phyloP scores from a whole-genome alignment of 2,113 vertebrate species.

The Microtus pennsylvanicus region DNA sequence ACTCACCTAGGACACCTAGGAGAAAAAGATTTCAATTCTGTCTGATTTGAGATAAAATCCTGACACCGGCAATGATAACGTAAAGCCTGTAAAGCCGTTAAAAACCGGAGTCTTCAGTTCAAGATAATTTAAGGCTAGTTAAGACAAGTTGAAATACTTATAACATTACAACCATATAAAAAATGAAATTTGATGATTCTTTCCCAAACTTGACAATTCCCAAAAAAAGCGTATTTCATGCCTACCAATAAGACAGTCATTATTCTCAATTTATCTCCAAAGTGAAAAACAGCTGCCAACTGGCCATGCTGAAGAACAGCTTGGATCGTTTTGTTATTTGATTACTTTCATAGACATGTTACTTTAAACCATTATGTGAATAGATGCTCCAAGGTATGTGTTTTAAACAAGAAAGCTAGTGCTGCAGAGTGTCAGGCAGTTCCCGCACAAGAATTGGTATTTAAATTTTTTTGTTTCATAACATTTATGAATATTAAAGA shows the following conservation, averaged over 20 bases:
- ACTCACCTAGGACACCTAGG: constrained; percentile 28
- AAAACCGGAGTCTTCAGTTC: constrained; percentile 13
- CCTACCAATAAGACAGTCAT: not conserved
- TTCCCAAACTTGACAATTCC: constrained; percentile 1
- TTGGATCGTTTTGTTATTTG: not conserved
- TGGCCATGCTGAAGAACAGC: not conserved
- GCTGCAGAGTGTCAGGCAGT: not conserved
- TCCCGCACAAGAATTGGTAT: constrained; percentile 14
- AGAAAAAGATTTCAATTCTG: constrained; percentile 34
- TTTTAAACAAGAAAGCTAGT: constrained; percentile 39
- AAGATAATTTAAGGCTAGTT: not conserved
- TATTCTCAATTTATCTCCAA: constrained; percentile 5
- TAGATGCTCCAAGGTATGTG: not conserved
- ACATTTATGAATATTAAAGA: constrained; percentile 43
- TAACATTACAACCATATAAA: not conserved
- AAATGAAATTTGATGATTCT: constrained; percentile 39
- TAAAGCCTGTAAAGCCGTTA: constrained; percentile 25
- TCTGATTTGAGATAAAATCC: constrained; percentile 45
- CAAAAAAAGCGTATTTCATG: not conserved
- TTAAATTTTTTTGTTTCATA: constrained; percentile 29
- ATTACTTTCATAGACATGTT: not conserved
- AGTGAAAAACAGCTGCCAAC: constrained; percentile 6
- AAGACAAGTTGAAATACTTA: not conserved
- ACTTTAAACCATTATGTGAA: constrained; percentile 42
- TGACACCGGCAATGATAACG: constrained; percentile 25